Evolutionary conservation across 2,797 vertebrate genomes (phyloP).

Genomic region (Platyrinchus mystaceus): DNA sequence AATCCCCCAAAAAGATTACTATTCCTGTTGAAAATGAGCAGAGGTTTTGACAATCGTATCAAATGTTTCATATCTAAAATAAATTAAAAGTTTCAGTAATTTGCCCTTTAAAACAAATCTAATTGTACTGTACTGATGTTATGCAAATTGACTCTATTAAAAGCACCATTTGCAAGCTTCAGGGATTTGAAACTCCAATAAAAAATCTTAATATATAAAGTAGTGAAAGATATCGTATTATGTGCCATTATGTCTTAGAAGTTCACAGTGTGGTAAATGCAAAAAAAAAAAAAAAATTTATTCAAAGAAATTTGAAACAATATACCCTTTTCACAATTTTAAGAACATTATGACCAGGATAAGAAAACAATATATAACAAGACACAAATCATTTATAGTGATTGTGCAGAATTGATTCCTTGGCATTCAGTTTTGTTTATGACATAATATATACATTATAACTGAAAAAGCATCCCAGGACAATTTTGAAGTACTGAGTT

Average conservation of each 20-base stretch:
- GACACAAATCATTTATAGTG: neutral
- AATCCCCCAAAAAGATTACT: neutral
- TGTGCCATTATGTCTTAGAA: neutral
- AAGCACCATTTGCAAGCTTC: neutral
- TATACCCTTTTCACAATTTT: neutral
- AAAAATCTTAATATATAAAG: neutral
- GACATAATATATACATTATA: neutral
- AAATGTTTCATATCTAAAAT: neutral
- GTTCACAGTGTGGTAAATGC: neutral
- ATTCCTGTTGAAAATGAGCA: neutral
- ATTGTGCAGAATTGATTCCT: neutral
- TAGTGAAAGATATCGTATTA: neutral
- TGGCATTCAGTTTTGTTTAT: neutral
- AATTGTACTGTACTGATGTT: neutral
- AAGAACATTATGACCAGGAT: neutral
- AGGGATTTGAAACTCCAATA: neutral
- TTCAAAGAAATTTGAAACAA: neutral
- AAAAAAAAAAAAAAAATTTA: neutral
- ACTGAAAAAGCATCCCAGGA: neutral
- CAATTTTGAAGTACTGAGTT: neutral
- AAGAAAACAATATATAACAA: neutral
- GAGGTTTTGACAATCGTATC: neutral
- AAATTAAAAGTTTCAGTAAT: neutral
- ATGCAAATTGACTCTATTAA: slow-evolving; percentile 1
- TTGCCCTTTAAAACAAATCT: neutral